Evolutionary conservation across 2,888 invertebrate species (phyloP).

Genomic region (Synergus umbraculus): DNA sequence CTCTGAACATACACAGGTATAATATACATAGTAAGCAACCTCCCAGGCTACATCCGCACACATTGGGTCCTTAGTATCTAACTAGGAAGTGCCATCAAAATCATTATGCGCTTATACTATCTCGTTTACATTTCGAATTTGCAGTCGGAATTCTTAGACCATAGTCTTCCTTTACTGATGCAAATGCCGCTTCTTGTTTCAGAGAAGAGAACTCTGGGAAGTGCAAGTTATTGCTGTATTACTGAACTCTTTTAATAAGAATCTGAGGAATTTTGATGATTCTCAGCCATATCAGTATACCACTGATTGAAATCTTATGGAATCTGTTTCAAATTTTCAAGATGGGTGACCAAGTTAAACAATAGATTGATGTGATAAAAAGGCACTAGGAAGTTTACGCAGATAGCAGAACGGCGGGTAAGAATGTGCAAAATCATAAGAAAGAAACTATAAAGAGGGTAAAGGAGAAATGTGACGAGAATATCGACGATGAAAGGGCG

Average conservation of each 20-base stretch:
- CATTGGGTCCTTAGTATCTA: constrained; percentile 5
- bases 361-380: neutral
- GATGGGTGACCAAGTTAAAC: neutral
- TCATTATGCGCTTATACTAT: neutral
- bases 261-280: too few species aligned
- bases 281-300: too few species aligned
- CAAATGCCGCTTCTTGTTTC: neutral
- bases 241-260: neutral
- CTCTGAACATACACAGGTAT: constrained; percentile 10
- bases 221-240: neutral
- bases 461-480: neutral
- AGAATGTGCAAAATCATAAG: neutral
- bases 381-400: neutral
- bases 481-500: neutral
- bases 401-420: neutral
- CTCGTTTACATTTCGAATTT: neutral
- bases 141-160: neutral
- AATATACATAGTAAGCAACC: neutral
- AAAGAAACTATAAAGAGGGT: neutral
- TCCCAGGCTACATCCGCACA: neutral
- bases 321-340: too few species aligned
- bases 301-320: too few species aligned
- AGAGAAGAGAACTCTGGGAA: neutral
- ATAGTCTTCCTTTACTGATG: neutral
- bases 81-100: constrained; percentile 1